A percentile compares a stretch with the other conserved stretches of the same genome.
Conservation (phyloP, 1,140 invertebrate species). For the Trichoplusia ni region DNA sequence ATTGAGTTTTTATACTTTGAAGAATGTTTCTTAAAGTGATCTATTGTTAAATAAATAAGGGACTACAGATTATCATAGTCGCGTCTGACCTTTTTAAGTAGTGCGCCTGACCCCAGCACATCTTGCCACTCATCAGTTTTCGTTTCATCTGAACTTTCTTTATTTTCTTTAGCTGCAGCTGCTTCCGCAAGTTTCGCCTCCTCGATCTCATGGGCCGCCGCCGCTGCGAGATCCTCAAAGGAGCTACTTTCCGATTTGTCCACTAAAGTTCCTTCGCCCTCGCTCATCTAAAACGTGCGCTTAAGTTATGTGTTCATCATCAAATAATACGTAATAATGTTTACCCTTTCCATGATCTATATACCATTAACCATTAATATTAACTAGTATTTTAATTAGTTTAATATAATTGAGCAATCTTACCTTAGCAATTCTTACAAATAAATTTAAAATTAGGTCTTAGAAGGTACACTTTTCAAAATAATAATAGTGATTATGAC, state of each 20-base stretch:
- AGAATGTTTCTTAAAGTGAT: too few species aligned
- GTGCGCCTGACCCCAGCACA: slow-evolving; percentile 72
- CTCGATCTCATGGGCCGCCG: slow-evolving; percentile 72
- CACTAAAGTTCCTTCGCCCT: slow-evolving; percentile 65
- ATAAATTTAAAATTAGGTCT: neutral
- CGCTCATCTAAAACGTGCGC: slow-evolving; percentile 73
- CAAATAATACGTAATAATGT: slow-evolving; percentile 66
- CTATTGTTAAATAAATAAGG: too few species aligned
- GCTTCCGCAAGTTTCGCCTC: slow-evolving; percentile 70
- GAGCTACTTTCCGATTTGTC: slow-evolving; percentile 80
- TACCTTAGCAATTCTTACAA: slow-evolving; percentile 25
- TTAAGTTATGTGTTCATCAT: slow-evolving; percentile 50
- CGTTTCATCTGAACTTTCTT: slow-evolving; percentile 44
- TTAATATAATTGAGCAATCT: neutral
- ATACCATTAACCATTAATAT: neutral
- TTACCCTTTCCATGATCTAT: slow-evolving; percentile 29
- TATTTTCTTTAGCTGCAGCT: slow-evolving; percentile 57
- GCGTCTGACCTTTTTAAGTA: slow-evolving; percentile 70
- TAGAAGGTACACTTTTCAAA: slow-evolving; percentile 25
- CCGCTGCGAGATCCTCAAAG: slow-evolving; percentile 77
- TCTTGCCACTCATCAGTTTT: slow-evolving; percentile 73
- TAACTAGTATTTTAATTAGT: neutral
- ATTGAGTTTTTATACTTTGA: too few species aligned
- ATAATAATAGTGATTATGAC: slow-evolving; percentile 50
- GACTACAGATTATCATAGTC: slow-evolving; percentile 6